phyloP scores from a whole-genome alignment of 2,888 invertebrate species.

The Torymus aiolomorphi region DNA sequence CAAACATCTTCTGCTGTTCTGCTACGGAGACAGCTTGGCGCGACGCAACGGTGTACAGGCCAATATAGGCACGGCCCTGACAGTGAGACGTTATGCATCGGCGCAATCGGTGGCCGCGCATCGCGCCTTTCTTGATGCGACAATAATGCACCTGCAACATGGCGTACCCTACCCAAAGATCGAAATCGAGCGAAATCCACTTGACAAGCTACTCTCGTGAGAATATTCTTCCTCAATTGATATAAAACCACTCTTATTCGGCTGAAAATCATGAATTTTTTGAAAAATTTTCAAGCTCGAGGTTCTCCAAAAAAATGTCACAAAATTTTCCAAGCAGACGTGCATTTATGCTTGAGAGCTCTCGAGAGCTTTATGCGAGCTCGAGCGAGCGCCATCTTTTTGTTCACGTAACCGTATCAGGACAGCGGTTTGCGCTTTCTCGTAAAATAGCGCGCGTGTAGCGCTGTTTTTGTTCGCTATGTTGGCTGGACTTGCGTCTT shows the following conservation, averaged over 20 bases:
- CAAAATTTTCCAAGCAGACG: too few relatives aligned
- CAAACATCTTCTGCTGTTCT: too few relatives aligned
- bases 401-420: slow-evolving; percentile 20
- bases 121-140: slow-evolving; percentile 55
- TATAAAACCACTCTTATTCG: too few relatives aligned
- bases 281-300: too few relatives aligned
- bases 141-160: slow-evolving; percentile 56
- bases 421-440: neutral
- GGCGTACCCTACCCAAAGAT: slow-evolving; percentile 31
- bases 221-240: too few relatives aligned
- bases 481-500: too few relatives aligned
- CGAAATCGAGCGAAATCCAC: slow-evolving; percentile 17
- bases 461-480: too few relatives aligned
- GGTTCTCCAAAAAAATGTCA: too few relatives aligned
- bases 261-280: too few relatives aligned
- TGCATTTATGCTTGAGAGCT: neutral
- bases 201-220: too few relatives aligned
- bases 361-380: neutral
- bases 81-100: slow-evolving; percentile 42
- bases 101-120: slow-evolving; percentile 53
- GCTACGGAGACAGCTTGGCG: too few relatives aligned
- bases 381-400: slow-evolving; percentile 39
- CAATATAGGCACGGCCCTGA: slow-evolving; percentile 28
- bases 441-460: neutral
- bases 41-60: too few relatives aligned